Base-by-base conservation (phyloP, 2,797 vertebrate species). In the Synanceia verrucosa region DNA sequence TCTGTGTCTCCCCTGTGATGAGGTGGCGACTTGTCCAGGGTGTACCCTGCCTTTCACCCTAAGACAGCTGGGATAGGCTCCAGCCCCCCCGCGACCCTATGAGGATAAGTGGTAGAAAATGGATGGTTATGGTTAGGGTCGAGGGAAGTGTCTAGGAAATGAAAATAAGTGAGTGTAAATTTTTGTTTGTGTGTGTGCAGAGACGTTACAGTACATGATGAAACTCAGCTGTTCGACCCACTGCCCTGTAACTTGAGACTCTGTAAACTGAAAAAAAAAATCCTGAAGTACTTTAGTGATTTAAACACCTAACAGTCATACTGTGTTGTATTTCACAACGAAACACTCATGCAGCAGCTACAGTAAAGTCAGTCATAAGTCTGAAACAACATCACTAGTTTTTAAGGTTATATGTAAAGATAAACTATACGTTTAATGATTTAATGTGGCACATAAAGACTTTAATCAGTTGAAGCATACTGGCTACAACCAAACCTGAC, bases 101-200 rank as follows among this genome's bases (percentile, higher is more conserved):
- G n/a, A n/a, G n/a, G n/a, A n/a, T n/a, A n/a, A n/a, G n/a, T n/a
- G n/a, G n/a, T n/a, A n/a, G n/a, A n/a, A n/a, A n/a, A n/a, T n/a
- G n/a, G n/a, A n/a, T n/a, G n/a, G n/a, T n/a, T n/a, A n/a, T n/a
- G n/a, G n/a, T n/a, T n/a, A n/a, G n/a, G n/a, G n/a, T n/a, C n/a
- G n/a, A n/a, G n/a, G n/a, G n/a, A n/a, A n/a, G n/a, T n/a, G n/a
- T n/a, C n/a, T n/a, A n/a, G n/a, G n/a, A n/a, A n/a, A n/a, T n/a
- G n/a, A n/a, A n/a, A n/a, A n/a, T n/a, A 14, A 4, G 13, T 44
- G 50, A 34, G 59, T 52, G 46, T 19, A 50, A 23, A 70, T 37
- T 39, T 70, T 41, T 73, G 44, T 60, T 51, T 58, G 50, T 44
- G n/a, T 57, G n/a, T 63, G 41, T 52, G 57, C 51, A 71, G 28